These are phyloP conservation scores for Helarctos malayanus DNA, from an alignment of 2,797 vertebrate genomes.

Conservation along the genomic window DNA sequence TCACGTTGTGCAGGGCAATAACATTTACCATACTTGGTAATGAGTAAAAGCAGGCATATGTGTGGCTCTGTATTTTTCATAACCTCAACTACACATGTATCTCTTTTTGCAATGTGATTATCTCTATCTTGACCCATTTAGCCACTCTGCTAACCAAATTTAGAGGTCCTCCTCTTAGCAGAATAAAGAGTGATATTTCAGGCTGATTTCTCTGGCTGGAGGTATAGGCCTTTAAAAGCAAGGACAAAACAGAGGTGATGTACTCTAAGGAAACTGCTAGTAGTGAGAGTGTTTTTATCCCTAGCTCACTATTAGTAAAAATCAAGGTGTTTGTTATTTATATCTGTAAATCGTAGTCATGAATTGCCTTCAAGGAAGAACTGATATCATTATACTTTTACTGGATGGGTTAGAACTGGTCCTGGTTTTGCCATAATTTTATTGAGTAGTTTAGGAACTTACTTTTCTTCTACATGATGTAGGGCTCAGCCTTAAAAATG, in stretches of 20 bases:
- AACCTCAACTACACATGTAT: conserved; percentile 29
- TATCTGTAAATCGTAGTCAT: not conserved
- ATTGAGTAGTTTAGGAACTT: not conserved
- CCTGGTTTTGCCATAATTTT: conserved; percentile 25
- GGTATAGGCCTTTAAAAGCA: not conserved
- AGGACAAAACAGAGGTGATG: not conserved
- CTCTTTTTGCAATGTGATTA: conserved; percentile 48
- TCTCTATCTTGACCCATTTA: not conserved
- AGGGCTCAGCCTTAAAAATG: conserved; percentile 24
- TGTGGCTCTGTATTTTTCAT: conserved; percentile 16
- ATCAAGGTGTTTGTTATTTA: conserved; percentile 4
- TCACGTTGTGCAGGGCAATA: not conserved
- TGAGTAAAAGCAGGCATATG: conserved; percentile 30
- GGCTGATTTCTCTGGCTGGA: conserved; percentile 45
- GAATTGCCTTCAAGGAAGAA: conserved; percentile 33
- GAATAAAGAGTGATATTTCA: conserved; percentile 49
- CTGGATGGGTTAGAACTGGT: not conserved
- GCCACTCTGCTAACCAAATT: not conserved
- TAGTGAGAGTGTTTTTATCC: conserved; percentile 33
- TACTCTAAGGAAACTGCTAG: not conserved
- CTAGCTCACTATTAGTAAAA: conserved; percentile 55
- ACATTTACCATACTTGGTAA: not conserved
- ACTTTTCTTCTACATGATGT: not conserved
- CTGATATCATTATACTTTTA: conserved; percentile 29
- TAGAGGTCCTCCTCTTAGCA: conserved; percentile 40